A percentile compares a stretch with the other conserved stretches of the same genome.
Evolutionary conservation across 1,140 invertebrate genomes (phyloP).

Genomic region (Ctenoplectra terminalis): DNA sequence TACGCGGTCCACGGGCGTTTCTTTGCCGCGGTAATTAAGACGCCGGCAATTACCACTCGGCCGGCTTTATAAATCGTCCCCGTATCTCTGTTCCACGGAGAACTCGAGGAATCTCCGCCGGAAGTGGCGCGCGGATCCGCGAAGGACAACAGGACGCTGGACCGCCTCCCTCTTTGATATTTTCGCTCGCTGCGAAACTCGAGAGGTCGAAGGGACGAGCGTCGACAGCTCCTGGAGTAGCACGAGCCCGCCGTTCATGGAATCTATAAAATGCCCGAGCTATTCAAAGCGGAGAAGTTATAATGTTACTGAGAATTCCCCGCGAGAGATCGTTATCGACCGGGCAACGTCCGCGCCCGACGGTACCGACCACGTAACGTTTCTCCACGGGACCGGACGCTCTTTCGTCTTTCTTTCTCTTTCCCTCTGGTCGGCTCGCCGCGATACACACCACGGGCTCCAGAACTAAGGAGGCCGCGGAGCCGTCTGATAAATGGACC

Average conservation of each 20-base stretch:
- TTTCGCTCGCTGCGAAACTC: constrained; percentile 25
- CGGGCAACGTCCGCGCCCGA: constrained; percentile 50
- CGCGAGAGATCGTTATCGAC: constrained; percentile 67
- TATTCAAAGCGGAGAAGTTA: constrained; percentile 71
- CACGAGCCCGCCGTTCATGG: constrained; percentile 40
- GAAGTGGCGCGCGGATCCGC: not conserved
- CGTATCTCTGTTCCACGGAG: not conserved
- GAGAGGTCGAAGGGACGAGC: constrained; percentile 16
- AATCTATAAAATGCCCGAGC: constrained; percentile 68
- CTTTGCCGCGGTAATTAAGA: constrained; percentile 36
- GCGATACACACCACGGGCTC: constrained; percentile 35
- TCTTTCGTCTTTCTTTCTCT: not conserved
- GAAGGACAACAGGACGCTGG: not conserved
- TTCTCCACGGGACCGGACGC: constrained; percentile 44
- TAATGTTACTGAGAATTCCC: constrained; percentile 72
- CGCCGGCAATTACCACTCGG: constrained; percentile 27
- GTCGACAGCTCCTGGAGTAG: constrained; percentile 34
- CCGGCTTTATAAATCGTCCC: constrained; percentile 23
- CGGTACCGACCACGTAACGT: constrained; percentile 48
- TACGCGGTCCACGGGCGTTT: not conserved
- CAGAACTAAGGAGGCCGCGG: constrained; percentile 50
- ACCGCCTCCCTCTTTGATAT: not conserved
- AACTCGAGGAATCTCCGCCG: constrained; percentile 32
- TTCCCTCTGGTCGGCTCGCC: not conserved
- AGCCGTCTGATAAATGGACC: constrained; percentile 67